Evolutionary conservation across 2,797 vertebrate species (phyloP).

Genomic region (Chelon auratus): DNA sequence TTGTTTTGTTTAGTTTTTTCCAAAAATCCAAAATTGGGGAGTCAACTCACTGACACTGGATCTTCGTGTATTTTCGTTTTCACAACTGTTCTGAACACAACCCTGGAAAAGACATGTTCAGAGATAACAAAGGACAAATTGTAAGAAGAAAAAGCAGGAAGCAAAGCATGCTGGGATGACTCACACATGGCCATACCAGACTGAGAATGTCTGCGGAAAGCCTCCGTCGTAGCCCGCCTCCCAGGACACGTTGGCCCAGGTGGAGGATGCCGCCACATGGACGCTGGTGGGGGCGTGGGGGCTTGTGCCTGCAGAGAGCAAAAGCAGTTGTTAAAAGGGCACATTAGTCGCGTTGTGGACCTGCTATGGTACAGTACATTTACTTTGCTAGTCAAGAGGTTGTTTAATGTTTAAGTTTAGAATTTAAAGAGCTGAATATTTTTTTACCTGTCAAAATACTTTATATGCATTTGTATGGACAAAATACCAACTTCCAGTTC

Average conservation of each 20-base stretch:
- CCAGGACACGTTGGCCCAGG: conserved; percentile 97
- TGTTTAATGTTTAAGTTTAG: neutral
- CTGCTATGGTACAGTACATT: conserved; percentile 18
- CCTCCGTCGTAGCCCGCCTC: conserved; percentile 95
- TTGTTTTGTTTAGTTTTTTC: conserved; percentile 19
- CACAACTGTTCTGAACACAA: conserved; percentile 78
- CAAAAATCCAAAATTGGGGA: conserved; percentile 47
- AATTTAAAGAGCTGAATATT: too few species aligned
- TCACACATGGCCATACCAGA: conserved; percentile 99
- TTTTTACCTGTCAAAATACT: too few species aligned
- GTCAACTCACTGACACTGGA: conserved; percentile 60
- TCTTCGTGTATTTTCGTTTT: conserved; percentile 58
- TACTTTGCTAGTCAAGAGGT: conserved; percentile 32
- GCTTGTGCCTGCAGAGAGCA: conserved; percentile 91
- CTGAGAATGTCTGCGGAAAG: conserved; percentile 99
- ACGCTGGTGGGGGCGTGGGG: conserved; percentile 93
- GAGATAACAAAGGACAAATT: conserved; percentile 62
- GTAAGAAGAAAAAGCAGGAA: conserved; percentile 91
- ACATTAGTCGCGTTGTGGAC: conserved; percentile 31
- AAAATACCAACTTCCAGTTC: neutral
- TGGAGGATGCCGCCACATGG: conserved; percentile 92
- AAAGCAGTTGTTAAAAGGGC: conserved; percentile 33
- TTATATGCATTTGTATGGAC: too few species aligned
- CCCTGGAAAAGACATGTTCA: conserved; percentile 65
- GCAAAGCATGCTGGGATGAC: conserved; percentile 99